Evolutionary conservation across 2,797 vertebrate species (phyloP).

Genomic region (Silurus aristotelis): DNA sequence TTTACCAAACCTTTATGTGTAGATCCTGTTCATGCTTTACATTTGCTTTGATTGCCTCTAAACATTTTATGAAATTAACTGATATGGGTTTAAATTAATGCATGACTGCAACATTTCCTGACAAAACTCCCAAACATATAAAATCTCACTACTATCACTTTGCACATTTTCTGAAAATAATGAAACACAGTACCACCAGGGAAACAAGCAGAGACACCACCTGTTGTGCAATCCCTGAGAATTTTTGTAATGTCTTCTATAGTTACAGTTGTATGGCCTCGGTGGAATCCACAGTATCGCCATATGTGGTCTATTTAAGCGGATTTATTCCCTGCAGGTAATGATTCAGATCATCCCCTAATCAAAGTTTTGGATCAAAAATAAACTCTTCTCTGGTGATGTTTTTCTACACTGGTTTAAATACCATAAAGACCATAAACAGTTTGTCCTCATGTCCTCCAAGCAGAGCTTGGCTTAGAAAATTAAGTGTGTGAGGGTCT

Average conservation of each 20-base stretch:
- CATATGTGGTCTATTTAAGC: not conserved
- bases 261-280: not conserved
- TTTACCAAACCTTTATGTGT: not conserved
- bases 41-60: not conserved
- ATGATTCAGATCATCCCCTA: not conserved
- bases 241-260: not conserved
- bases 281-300: not conserved
- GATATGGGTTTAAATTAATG: not conserved
- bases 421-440: no score
- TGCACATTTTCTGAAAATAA: not conserved
- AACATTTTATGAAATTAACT: not conserved
- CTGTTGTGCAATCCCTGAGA: slow-evolving; percentile 1
- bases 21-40: not conserved
- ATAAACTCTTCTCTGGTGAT: not conserved
- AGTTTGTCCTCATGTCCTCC: not conserved
- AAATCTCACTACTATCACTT: not conserved
- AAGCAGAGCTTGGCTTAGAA: not conserved
- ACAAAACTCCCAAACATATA: not conserved
- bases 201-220: not conserved
- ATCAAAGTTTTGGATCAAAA: not conserved
- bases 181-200: not conserved
- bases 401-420: not conserved
- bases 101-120: not conserved
- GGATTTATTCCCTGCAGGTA: not conserved
- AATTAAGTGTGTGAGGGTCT: no score